Conservation (phyloP, 2,797 vertebrate species). For the Malacoraja senta region DNA sequence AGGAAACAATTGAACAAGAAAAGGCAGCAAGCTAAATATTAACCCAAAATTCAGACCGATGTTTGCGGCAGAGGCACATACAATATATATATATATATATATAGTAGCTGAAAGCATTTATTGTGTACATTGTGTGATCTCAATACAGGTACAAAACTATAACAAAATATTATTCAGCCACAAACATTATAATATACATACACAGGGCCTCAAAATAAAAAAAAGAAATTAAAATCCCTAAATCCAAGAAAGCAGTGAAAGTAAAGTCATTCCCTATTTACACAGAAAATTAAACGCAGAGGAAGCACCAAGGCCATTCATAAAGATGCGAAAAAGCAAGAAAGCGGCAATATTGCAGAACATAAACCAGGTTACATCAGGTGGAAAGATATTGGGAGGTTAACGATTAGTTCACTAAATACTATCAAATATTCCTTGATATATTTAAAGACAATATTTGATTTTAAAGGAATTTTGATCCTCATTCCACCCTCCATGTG, state of each 20-base stretch:
- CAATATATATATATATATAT: background rate
- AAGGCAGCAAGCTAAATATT: background rate
- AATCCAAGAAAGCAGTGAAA: slow-evolving; percentile 10
- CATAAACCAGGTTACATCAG: slow-evolving; percentile 28
- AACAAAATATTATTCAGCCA: slow-evolving; percentile 37
- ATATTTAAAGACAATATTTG: background rate
- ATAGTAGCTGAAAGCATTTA: slow-evolving; percentile 38
- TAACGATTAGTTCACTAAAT: slow-evolving; percentile 17
- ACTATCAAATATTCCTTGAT: background rate
- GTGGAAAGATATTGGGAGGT: background rate
- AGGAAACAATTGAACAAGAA: background rate
- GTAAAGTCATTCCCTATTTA: background rate
- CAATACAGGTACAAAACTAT: slow-evolving; percentile 39
- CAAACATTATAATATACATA: slow-evolving; percentile 33
- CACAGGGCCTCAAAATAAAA: slow-evolving; percentile 31
- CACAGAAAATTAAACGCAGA: slow-evolving; percentile 29
- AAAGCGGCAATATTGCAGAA: slow-evolving; percentile 33
- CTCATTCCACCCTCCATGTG: background rate
- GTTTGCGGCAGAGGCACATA: slow-evolving; percentile 26
- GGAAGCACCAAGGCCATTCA: slow-evolving; percentile 13
- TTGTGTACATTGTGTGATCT: slow-evolving; percentile 37
- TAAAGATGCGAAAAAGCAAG: background rate
- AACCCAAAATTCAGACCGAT: background rate
- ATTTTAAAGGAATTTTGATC: slow-evolving; percentile 26
- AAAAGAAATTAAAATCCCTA: slow-evolving; percentile 24